Evolutionary conservation across 1,140 invertebrate species (phyloP).

Genomic region (Colletes gigas): DNA sequence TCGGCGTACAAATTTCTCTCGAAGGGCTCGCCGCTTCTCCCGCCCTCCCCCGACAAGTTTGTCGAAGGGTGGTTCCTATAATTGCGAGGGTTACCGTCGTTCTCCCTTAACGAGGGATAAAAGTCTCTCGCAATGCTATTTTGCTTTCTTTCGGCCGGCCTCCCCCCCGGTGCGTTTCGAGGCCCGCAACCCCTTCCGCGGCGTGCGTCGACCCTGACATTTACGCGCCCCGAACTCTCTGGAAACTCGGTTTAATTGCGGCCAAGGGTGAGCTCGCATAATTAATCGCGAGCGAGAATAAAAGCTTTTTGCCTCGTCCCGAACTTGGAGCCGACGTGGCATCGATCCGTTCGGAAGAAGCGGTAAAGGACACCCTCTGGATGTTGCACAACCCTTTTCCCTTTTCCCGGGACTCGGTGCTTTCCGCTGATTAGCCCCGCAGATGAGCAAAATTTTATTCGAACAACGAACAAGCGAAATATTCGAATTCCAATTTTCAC

Average conservation of each 20-base stretch:
- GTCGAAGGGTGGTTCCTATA: conserved; percentile 65
- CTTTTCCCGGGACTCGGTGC: neutral
- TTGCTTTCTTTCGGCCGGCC: conserved; percentile 32
- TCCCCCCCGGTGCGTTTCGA: neutral
- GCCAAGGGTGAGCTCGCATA: conserved; percentile 57
- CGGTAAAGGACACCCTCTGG: neutral
- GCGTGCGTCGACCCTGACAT: conserved; percentile 65
- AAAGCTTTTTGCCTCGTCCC: conserved; percentile 43
- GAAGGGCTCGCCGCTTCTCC: neutral
- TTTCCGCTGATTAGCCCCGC: neutral
- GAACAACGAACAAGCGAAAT: no score
- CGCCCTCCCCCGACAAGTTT: conserved; percentile 31
- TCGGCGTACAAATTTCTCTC: conserved; percentile 23
- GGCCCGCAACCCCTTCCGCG: neutral
- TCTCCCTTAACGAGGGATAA: conserved; percentile 60
- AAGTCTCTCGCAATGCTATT: conserved; percentile 52
- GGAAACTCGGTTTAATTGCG: conserved; percentile 64
- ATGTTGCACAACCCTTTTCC: neutral
- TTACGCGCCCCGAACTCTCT: conserved; percentile 45
- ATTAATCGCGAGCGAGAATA: conserved; percentile 61
- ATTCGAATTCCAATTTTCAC: no score
- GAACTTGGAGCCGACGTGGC: neutral
- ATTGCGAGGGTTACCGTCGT: conserved; percentile 61
- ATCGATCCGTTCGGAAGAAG: conserved; percentile 42
- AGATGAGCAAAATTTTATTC: no score